phyloP scores from a whole-genome alignment of 2,113 vertebrate species.

The Cyphomyrus plagiostoma region DNA sequence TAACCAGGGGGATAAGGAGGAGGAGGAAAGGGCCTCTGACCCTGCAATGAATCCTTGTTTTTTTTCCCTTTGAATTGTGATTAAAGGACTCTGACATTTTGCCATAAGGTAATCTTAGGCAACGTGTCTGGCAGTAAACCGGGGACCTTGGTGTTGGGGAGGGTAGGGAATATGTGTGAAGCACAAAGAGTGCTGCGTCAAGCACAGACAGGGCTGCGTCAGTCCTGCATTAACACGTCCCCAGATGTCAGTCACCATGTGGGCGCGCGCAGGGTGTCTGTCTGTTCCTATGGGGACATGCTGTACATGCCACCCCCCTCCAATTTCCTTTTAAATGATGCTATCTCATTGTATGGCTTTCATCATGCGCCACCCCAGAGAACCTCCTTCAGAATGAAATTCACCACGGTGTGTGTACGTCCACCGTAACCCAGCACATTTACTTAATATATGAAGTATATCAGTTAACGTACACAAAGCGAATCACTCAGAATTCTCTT shows the following conservation, averaged over 20 bases:
- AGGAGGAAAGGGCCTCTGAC: no score
- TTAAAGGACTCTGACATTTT: no score
- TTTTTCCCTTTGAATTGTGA: no score
- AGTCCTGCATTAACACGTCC: not conserved
- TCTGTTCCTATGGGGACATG: not conserved
- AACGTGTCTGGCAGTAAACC: not conserved
- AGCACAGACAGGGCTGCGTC: not conserved
- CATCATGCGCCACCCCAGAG: not conserved
- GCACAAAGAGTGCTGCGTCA: not conserved
- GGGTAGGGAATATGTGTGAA: not conserved
- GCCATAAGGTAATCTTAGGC: no score
- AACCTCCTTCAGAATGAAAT: not conserved
- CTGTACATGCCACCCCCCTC: not conserved
- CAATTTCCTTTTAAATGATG: not conserved
- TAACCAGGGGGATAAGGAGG: no score
- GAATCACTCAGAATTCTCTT: not conserved
- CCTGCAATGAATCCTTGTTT: no score
- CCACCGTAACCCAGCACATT: not conserved
- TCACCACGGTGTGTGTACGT: not conserved
- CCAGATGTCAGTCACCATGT: not conserved
- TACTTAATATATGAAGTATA: not conserved
- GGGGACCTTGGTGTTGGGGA: not conserved
- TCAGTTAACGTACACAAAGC: not conserved
- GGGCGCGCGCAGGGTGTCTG: not conserved
- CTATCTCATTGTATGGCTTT: not conserved